Evolutionary conservation across 1,140 invertebrate genomes (phyloP), one percentile per base, ranked within the genome.

Genomic region (Neomicropteryx cornuta): DNA sequence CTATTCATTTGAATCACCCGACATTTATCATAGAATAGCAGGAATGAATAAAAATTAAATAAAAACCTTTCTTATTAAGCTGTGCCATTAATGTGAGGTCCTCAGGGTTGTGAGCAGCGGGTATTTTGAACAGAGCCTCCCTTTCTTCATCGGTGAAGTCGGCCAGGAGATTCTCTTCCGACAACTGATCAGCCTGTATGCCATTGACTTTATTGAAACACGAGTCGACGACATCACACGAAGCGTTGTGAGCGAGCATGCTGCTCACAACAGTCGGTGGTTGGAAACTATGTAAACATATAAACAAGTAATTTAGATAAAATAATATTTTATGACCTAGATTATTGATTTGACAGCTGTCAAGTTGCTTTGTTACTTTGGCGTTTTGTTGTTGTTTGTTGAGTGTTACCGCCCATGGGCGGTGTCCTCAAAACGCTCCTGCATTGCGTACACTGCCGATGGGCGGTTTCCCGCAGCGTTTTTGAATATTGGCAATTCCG

Each of bases 31-130:
- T n/a, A n/a, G n/a, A n/a, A n/a, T n/a, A n/a, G n/a, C n/a, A n/a
- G n/a, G n/a, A n/a, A n/a, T n/a, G n/a, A n/a, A n/a, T n/a, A n/a
- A n/a, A n/a, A n/a, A n/a, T n/a, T n/a, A n/a, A n/a, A n/a, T n/a
- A n/a, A n/a, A n/a, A n/a, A 62, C 68, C 67, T 51, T 71, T 72
- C 30, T 72, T 67, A 43, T 79, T 82, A 2, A 87, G 58, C 48
- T 72, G 76, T 1, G 82, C 78, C 28, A 93, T 73, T 23, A 91
- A 66, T 50, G 79, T 75, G 22, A 90, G 68, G 56, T 92, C 88
- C 39, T 91, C 85, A 0, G 77, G 70, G 48, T 77, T 79, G 14
- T 70, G 68, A 2, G 79, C 71, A 6, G 82, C 80, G 10, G 80
- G 79, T 42, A 84, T 72, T 39, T 68, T 70, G 28, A 81, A 61